Percentiles rank a stretch among this genome's conserved stretches.
These are phyloP conservation scores for Anguilla pacifica DNA, from an alignment of 2,797 vertebrate genomes.

Conservation along the genomic window DNA sequence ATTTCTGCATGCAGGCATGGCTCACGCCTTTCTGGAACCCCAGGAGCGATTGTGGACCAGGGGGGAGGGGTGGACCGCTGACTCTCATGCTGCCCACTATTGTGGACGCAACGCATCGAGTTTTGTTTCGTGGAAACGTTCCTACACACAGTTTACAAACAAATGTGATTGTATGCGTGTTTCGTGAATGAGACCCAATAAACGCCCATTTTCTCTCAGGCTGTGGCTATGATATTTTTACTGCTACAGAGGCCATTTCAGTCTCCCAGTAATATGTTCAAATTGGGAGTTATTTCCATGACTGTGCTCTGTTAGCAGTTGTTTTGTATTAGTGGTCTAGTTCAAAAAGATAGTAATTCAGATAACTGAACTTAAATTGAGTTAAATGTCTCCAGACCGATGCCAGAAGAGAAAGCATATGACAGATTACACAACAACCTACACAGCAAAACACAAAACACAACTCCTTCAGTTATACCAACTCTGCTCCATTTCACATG, in stretches of 20 bases:
- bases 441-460: not conserved
- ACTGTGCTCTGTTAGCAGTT: not conserved
- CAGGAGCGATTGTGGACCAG: too few species aligned
- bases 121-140: too few species aligned
- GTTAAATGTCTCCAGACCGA: not conserved
- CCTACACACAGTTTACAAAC: too few species aligned
- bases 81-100: not conserved
- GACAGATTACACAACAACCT: not conserved
- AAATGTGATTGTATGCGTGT: too few species aligned
- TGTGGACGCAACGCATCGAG: too few species aligned
- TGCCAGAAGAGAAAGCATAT: not conserved
- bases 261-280: not conserved
- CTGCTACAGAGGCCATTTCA: not conserved
- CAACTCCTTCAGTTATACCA: not conserved
- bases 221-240: too few species aligned
- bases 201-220: too few species aligned
- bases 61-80: not conserved
- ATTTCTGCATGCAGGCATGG: not conserved
- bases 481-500: not conserved
- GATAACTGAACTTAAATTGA: not conserved
- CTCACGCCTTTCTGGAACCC: constrained; percentile 27
- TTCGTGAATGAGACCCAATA: too few species aligned
- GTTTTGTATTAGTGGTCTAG: not conserved
- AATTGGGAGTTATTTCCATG: not conserved
- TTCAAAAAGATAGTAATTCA: not conserved